Evolutionary conservation across 2,888 invertebrate genomes (phyloP), one percentile per base, ranked within the genome.

Genomic region (Mellilla xanthometata): DNA sequence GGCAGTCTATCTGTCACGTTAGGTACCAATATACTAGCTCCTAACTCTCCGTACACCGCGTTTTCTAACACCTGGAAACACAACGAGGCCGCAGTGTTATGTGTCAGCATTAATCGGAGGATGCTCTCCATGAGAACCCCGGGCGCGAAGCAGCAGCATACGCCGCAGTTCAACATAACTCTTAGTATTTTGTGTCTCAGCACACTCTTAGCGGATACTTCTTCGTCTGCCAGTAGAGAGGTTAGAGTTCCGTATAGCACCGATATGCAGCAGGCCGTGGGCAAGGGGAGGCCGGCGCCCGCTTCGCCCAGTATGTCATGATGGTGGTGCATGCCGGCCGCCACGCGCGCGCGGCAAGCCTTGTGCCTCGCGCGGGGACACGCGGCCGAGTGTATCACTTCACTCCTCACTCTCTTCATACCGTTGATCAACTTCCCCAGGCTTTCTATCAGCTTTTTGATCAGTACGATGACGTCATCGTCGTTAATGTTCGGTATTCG

Each of bases 101-200:
- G 84, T 1, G 84, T 78, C 41, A 86, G 58, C 65, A 92, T 76
- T 24, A 92, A 72, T 10, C 90, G 71, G 0, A 91, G 87, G 7
- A 91, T 70, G 54, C 82, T 86, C 39, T 88, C 80, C 68, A 92
- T 76, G 0, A 92, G 68, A 2, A 77, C 66, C 7, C 83, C 88
- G 0, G 92, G 87, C 0, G 93, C 90, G 60, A 93, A 91, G 62
- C 93, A 93, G 63, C 93, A 93, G 62, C 93, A 93, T 0, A 90
- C 91, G 0, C 93, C 93, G 39, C 91, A 90, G 31, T 78, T 76
- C 5, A 91, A 79, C 83, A 91, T 91, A 1, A 91, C 90, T 51
- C 90, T 88, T 0, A 93, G 66, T n/a, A 91, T 62, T 45, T 90
- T 83, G 10, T 81, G 72, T 26, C 90, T 74, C 1, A 92, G 62